Percentiles rank a stretch among this genome's conserved stretches.
Conservation (phyloP, 2,797 vertebrate species). For the Spea hammondii region DNA sequence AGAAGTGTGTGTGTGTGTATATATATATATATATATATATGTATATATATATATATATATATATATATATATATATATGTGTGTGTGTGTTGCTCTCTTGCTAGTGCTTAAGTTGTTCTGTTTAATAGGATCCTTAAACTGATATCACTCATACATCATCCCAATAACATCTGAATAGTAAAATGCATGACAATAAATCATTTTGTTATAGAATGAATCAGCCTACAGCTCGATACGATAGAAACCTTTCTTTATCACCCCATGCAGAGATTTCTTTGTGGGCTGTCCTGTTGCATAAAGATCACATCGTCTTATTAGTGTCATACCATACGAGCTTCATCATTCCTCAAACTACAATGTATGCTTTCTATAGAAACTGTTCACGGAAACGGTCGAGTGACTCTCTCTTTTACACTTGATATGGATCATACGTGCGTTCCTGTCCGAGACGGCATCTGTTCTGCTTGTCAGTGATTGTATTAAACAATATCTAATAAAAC, state of each 20-base stretch:
- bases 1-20: too few relatives aligned
- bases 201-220: constrained; percentile 32
- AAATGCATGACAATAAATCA: constrained; percentile 40
- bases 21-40: too few relatives aligned
- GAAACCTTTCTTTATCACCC: constrained; percentile 36
- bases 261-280: constrained; percentile 23
- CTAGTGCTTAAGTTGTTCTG: not conserved
- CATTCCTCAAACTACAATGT: constrained; percentile 35
- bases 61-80: too few relatives aligned
- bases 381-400: not conserved
- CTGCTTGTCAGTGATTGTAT: constrained; percentile 14
- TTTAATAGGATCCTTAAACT: not conserved
- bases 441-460: constrained; percentile 15
- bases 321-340: constrained; percentile 27
- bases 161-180: constrained; percentile 21
- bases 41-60: too few relatives aligned
- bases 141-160: constrained; percentile 41
- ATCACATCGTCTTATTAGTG: constrained; percentile 31
- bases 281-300: constrained; percentile 17
- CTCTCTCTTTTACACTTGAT: not conserved
- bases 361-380: constrained; percentile 3
- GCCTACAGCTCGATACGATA: constrained; percentile 41
- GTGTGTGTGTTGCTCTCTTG: not conserved
- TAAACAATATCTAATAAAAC: constrained; percentile 32
- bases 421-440: not conserved